These are phyloP conservation scores for Mus minutoides DNA, from an alignment of 2,797 vertebrate genomes.

Conservation along the genomic window DNA sequence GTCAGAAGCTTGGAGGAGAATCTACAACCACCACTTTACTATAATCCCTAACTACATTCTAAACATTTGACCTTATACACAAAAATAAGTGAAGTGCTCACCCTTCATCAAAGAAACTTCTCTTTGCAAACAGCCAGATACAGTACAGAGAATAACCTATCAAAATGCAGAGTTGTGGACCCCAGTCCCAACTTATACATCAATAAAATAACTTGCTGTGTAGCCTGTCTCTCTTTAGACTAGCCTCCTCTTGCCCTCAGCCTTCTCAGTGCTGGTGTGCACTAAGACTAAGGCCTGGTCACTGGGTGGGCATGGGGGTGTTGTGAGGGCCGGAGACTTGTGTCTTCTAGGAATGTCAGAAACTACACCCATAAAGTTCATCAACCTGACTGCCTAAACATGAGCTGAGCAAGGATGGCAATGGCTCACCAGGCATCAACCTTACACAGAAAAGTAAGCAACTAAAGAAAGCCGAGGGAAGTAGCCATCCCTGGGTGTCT, in stretches of 20 bases:
- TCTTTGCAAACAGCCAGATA: not conserved
- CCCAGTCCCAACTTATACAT: not conserved
- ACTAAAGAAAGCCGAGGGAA: not conserved
- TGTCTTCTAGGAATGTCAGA: not conserved
- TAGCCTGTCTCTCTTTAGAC: too few species aligned
- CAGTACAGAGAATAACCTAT: not conserved
- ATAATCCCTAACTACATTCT: not conserved
- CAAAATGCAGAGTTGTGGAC: not conserved
- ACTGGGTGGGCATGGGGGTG: not conserved
- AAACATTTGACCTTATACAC: not conserved
- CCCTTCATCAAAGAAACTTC: not conserved
- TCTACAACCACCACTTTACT: not conserved
- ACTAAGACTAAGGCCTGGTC: too few species aligned
- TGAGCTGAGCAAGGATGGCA: not conserved
- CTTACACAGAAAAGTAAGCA: not conserved
- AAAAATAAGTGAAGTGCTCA: not conserved
- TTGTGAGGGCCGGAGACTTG: too few species aligned
- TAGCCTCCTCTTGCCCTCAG: too few species aligned
- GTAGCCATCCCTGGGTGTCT: not conserved
- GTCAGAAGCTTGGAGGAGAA: not conserved
- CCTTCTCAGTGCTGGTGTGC: too few species aligned
- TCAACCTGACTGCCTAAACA: not conserved
- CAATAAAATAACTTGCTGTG: not conserved
- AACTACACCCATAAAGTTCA: not conserved
- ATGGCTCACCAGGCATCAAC: too few species aligned